Base-by-base conservation (phyloP, 1,140 invertebrate species). In the Atopsyche davidsoni region DNA sequence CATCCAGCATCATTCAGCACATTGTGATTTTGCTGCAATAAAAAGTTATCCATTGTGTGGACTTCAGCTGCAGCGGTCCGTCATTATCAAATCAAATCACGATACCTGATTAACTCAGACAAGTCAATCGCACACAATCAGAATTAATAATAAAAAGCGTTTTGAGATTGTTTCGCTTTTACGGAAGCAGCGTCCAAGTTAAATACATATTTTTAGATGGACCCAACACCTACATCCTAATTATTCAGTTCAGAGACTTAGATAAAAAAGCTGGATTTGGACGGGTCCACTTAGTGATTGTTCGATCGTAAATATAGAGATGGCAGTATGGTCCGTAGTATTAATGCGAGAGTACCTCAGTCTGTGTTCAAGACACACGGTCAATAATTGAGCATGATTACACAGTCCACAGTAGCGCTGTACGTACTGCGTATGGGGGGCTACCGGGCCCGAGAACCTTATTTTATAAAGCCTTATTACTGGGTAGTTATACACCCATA, bases 381-480 rank as follows among this genome's bases (percentile, higher is more conserved):
- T 44, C 32, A 44, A 51, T 51, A 51, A 51, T 51, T 51, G 48
- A 44, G 34, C 32, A 38, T 51, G 48, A 51, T 51, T 51, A 44
- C 41, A 51, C 24, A n/a, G 24, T 28, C 6, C 24, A 28, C 18
- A 23, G 22, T 4, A 14, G 31, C 21, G 14, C 14, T 9, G 28
- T 34, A 19, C 25, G 41, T 2, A 2, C 39, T n/a, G 22, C 22
- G 13, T 11, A 1, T 10, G 19, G 32, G 4, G 19, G 23, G 35
- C 46, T 40, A 21, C 36, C 36, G 24, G 4, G 17, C 19, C 24
- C 36, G 38, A 19, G 24, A 25, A n/a, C n/a, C n/a, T n/a, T n/a
- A n/a, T n/a, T n/a, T n/a, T n/a, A n/a, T n/a, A n/a, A n/a, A 25
- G 46, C 46, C 36, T 48, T 41, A 48, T 48, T 48, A 48, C 7